phyloP scores from a whole-genome alignment of 1,140 invertebrate species.

The Atta colombica region DNA sequence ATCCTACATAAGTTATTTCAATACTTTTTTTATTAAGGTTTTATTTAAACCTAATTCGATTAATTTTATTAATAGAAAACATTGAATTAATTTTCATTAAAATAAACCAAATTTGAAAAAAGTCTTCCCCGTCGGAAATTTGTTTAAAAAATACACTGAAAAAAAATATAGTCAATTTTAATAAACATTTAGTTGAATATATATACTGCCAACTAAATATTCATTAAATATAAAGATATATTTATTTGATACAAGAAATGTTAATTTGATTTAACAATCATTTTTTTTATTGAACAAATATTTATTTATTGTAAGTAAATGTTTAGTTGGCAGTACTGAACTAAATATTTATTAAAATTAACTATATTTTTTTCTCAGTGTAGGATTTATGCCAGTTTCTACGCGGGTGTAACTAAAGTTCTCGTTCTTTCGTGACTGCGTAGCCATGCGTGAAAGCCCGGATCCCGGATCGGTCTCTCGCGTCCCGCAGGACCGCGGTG shows the following conservation, averaged over 20 bases:
- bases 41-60: background rate
- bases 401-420: background rate
- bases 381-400: background rate
- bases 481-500: constrained; percentile 35
- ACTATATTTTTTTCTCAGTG: no score
- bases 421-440: background rate
- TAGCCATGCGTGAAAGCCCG: constrained; percentile 1
- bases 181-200: no score
- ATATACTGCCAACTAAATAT: no score
- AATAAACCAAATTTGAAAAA: background rate
- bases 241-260: no score
- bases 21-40: background rate
- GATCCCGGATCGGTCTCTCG: constrained; percentile 65
- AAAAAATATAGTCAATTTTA: no score
- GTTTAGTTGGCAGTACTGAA: no score
- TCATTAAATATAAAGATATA: no score
- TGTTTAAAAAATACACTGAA: background rate
- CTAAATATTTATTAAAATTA: no score
- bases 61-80: background rate
- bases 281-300: no score
- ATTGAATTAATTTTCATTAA: background rate
- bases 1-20: background rate
- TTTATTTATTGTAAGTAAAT: no score
- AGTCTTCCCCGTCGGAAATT: background rate
- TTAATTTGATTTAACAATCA: no score